Evolutionary conservation across 1,140 invertebrate species (phyloP), one percentile per base, ranked within the genome.

Genomic region (Sycophila sp.): DNA sequence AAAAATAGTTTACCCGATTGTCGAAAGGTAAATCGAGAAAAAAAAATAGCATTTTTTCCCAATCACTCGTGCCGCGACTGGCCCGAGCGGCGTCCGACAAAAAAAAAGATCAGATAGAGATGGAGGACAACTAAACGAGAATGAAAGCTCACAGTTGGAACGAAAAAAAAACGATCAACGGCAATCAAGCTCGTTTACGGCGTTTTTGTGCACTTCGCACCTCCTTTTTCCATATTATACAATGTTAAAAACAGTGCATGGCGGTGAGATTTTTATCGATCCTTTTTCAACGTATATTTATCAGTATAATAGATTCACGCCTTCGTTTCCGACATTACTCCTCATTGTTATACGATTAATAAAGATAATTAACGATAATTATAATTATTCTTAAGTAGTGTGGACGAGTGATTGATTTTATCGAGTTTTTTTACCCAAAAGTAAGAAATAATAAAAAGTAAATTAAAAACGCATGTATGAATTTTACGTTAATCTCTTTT

Each of bases 111-210:
- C n/a, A n/a, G n/a, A n/a, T n/a, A n/a, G 1, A 45, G 30, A 45
- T 19, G 15, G 36, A 36, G 5, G 3, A 60, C 28, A 15, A n/a
- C n/a, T n/a, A n/a, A n/a, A n/a, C n/a, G n/a, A n/a, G n/a, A n/a
- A n/a, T n/a, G n/a, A n/a, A n/a, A n/a, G n/a, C n/a, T n/a, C n/a
- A n/a, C n/a, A n/a, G n/a, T n/a, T n/a, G n/a, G 10, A 67, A 47
- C 10, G 5, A 4, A 59, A n/a, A 63, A 11, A 38, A 40, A 73
- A 47, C 28, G 59, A 64, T 42, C 69, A 72, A 55, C 34, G 58
- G 47, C 34, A 62, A 53, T 34, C 30, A 45, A 40, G 30, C 32
- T 55, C 58, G 49, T 70, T 63, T 70, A 62, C 17, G 11, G 8
- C 40, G 17, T 62, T 55, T n/a, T 55, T 53, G 38, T 36, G 42